A percentile compares a stretch with the other conserved stretches of the same genome.
Evolutionary conservation across 2,113 vertebrate species (phyloP).

Genomic region (Rhabdornis inornatus): DNA sequence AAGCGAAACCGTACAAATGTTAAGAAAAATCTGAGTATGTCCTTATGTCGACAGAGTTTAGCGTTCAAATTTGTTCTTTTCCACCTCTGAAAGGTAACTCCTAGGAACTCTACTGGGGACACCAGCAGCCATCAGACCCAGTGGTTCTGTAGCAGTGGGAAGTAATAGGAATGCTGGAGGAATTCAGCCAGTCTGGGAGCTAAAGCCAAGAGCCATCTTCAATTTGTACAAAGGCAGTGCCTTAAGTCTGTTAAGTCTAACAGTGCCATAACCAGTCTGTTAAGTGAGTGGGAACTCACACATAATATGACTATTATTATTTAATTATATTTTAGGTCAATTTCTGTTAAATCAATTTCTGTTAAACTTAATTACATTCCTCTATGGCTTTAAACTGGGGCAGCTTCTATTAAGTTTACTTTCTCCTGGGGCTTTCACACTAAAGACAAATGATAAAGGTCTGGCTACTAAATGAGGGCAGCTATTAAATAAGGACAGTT

Average conservation of each 20-base stretch:
- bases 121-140: neutral
- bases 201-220: neutral
- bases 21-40: neutral
- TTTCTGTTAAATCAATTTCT: conserved; percentile 63
- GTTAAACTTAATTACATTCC: conserved; percentile 63
- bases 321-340: conserved; percentile 66
- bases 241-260: neutral
- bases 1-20: neutral
- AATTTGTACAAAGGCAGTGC: neutral
- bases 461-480: conserved; percentile 47
- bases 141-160: neutral
- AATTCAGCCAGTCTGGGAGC: neutral
- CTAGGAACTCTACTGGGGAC: neutral
- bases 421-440: conserved; percentile 52
- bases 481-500: conserved; percentile 46
- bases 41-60: neutral
- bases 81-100: neutral
- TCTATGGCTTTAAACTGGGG: conserved; percentile 55
- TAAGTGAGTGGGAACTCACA: conserved; percentile 24
- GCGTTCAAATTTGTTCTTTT: neutral
- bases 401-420: conserved; percentile 67
- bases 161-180: neutral
- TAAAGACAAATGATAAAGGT: conserved; percentile 49
- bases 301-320: conserved; percentile 50
- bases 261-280: conserved; percentile 5